Evolutionary conservation across 2,888 invertebrate species (phyloP), one percentile per base, ranked within the genome.

Genomic region (Eudemis profundana): DNA sequence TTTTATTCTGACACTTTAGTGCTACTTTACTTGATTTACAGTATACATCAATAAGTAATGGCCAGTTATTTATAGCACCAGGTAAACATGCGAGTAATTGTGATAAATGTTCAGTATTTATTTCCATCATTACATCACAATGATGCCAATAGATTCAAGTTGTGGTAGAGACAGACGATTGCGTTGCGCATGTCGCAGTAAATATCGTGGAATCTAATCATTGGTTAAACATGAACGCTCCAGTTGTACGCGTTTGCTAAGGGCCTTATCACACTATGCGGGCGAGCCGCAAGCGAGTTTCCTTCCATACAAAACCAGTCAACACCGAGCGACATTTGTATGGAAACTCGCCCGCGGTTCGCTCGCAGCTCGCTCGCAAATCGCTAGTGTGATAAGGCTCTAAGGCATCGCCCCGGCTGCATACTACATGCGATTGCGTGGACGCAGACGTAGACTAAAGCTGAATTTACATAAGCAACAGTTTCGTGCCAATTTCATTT

Each of bases 221-320:
- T 21, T 38, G 46, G 36, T 47, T 46, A 59, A 38, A 59, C 59
- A 59, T 44, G 62, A 42, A 42, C 42, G 42, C 42, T 42, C 54
- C 42, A 42, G 42, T 56, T 56, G n/a, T 27, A 56, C 27, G 2
- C n/a, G 27, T 42, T 42, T 29, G 54, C 12, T 27, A 29, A 40
- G 4, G 21, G 27, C 27, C 8, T 40, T 10, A 23, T 8, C n/a
- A n/a, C n/a, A n/a, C n/a, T n/a, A n/a, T n/a, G n/a, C n/a, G n/a
- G n/a, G n/a, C n/a, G n/a, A n/a, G n/a, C n/a, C n/a, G n/a, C n/a
- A n/a, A n/a, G n/a, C n/a, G n/a, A n/a, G n/a, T n/a, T n/a, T n/a
- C n/a, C n/a, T n/a, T n/a, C n/a, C n/a, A n/a, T n/a, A n/a, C n/a
- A n/a, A n/a, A n/a, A n/a, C n/a, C n/a, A n/a, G n/a, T n/a, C n/a